These are phyloP conservation scores for Drosophila rellima DNA, from an alignment of 2,888 invertebrate genomes.

Conservation along the genomic window DNA sequence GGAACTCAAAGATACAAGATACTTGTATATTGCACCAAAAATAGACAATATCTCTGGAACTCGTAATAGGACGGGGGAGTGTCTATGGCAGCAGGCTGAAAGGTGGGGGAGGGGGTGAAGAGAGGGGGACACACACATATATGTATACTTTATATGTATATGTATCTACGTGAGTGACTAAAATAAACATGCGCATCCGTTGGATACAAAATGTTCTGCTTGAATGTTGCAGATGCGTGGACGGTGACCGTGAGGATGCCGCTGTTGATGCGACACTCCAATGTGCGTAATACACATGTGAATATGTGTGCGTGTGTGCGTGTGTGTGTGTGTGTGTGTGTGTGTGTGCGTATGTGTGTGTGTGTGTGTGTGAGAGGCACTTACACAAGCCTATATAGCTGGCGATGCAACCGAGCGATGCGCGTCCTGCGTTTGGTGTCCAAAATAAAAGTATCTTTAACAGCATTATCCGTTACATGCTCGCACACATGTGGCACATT, in stretches of 20 bases:
- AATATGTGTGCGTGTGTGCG: background rate
- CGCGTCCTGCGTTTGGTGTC: constrained; percentile 69
- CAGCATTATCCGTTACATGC: constrained; percentile 59
- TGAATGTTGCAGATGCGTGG: constrained; percentile 46
- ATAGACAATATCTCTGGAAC: constrained; percentile 61
- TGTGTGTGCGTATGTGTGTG: background rate
- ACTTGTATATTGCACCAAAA: constrained; percentile 38
- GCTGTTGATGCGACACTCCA: constrained; percentile 54
- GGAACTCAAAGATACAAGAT: constrained; percentile 16
- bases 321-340: too few relatives aligned
- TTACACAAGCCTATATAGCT: constrained; percentile 28
- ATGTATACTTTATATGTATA: constrained; percentile 2
- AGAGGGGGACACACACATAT: constrained; percentile 13
- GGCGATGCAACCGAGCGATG: constrained; percentile 28
- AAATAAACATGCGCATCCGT: constrained; percentile 81
- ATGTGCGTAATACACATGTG: constrained; percentile 26
- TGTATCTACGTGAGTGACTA: constrained; percentile 52
- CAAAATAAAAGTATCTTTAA: constrained; percentile 54
- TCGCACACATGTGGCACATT: constrained; percentile 57
- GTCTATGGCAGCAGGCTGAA: background rate
- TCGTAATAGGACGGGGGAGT: constrained; percentile 17
- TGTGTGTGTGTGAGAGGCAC: constrained; percentile 25
- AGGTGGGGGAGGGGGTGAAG: background rate
- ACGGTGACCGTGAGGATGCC: constrained; percentile 73
- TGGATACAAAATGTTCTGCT: constrained; percentile 54